Conservation (phyloP, 2,797 vertebrate genomes). For the Halcyon smyrnensis region DNA sequence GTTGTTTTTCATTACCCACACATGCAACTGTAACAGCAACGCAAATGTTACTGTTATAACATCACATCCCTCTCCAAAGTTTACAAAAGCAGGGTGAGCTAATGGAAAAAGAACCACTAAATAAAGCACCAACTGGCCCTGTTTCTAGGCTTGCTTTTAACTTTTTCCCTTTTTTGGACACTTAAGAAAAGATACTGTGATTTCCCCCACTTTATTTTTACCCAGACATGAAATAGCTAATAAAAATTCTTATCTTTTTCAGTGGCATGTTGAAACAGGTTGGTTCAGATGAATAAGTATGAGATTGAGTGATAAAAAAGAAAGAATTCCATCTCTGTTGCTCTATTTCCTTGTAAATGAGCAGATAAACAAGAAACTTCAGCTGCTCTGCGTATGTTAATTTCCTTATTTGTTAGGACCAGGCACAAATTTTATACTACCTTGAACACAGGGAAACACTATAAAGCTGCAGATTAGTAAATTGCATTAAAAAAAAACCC, state of each 20-base stretch:
- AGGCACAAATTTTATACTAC: background rate
- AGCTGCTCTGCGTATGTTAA: background rate
- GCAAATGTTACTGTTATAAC: slow-evolving; percentile 24
- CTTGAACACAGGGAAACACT: background rate
- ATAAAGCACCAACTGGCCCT: slow-evolving; percentile 15
- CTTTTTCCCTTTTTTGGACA: slow-evolving; percentile 34
- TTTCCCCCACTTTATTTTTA: slow-evolving; percentile 47
- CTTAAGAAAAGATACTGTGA: slow-evolving; percentile 31
- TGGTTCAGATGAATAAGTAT: background rate
- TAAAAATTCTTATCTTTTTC: background rate
- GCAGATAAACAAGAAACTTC: slow-evolving; percentile 5
- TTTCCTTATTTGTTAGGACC: background rate
- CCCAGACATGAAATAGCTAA: slow-evolving; percentile 23
- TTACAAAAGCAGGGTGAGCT: slow-evolving; percentile 43
- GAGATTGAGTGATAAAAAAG: background rate
- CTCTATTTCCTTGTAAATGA: background rate
- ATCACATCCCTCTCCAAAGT: slow-evolving; percentile 4
- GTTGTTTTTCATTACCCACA: slow-evolving; percentile 44
- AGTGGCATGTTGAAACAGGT: background rate
- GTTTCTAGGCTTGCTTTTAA: slow-evolving; percentile 23
- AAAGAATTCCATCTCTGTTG: background rate
- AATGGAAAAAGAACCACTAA: slow-evolving; percentile 57
- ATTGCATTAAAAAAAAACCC: background rate
- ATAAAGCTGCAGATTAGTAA: background rate
- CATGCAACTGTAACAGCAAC: slow-evolving; percentile 32